These are phyloP conservation scores for Musca vetustissima DNA, from an alignment of 1,140 invertebrate genomes.

Conservation along the genomic window DNA sequence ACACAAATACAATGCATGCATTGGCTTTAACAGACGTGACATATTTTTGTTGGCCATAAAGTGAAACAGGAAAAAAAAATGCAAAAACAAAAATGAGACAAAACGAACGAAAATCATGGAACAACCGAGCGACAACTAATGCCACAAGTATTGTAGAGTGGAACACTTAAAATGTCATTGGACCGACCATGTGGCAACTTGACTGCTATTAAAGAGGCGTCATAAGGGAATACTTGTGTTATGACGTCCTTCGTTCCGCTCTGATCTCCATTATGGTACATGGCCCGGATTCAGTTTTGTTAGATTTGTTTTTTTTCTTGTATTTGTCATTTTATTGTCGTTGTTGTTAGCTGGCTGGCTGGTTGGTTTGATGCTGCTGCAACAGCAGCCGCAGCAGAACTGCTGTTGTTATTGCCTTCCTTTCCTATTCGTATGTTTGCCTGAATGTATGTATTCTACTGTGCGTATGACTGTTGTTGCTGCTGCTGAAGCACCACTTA, in stretches of 20 bases:
- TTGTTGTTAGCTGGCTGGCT: too few relatives aligned
- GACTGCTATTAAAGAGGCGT: constrained; percentile 23
- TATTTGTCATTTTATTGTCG: constrained; percentile 8
- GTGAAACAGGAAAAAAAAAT: too few relatives aligned
- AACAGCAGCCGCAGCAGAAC: too few relatives aligned
- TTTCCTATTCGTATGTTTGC: too few relatives aligned
- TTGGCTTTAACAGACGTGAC: constrained; percentile 13
- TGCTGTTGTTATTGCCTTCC: too few relatives aligned
- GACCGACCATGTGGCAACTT: constrained; percentile 18
- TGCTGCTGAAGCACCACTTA: constrained; percentile 14
- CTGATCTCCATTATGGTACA: background rate
- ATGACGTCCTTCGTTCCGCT: background rate
- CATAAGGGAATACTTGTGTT: constrained; percentile 14
- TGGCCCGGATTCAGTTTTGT: background rate
- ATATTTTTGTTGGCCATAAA: constrained; percentile 2
- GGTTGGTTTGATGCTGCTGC: too few relatives aligned
- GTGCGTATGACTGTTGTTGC: too few relatives aligned
- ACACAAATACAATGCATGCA: background rate
- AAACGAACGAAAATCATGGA: background rate
- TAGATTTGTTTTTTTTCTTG: constrained; percentile 1
- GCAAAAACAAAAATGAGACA: background rate
- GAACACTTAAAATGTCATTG: constrained; percentile 18
- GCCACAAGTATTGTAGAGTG: constrained; percentile 3
- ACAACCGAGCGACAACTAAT: constrained; percentile 8
- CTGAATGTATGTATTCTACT: too few relatives aligned